Percentiles rank a stretch among this genome's conserved stretches.
Conservation (phyloP, 1,140 invertebrate genomes). For the Drosophila tani region DNA sequence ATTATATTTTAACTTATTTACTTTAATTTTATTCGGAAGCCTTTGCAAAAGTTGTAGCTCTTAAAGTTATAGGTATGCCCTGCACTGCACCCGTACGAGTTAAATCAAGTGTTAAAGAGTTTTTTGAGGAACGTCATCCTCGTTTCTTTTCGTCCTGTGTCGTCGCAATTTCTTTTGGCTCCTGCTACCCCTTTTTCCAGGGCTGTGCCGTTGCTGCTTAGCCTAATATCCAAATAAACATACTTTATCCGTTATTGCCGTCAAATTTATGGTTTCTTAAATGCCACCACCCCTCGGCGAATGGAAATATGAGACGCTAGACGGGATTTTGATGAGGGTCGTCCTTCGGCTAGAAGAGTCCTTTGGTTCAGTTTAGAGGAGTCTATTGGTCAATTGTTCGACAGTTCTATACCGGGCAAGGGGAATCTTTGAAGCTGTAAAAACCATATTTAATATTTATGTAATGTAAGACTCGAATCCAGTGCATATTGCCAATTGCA, state of each 20-base stretch:
- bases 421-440: not conserved
- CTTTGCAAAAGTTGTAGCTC: too few relatives aligned
- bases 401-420: constrained; percentile 21
- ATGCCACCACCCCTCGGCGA: constrained; percentile 32
- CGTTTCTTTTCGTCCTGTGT: constrained; percentile 33
- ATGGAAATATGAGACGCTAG: constrained; percentile 64
- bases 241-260: constrained; percentile 82
- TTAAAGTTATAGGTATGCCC: not conserved
- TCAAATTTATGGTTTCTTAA: constrained; percentile 82
- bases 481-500: constrained; percentile 59
- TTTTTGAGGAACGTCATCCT: constrained; percentile 51
- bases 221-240: constrained; percentile 82
- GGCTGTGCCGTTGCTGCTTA: constrained; percentile 55
- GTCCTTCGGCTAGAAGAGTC: constrained; percentile 2
- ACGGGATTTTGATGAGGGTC: constrained; percentile 72
- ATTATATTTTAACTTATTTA: too few relatives aligned
- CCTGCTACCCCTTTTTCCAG: constrained; percentile 68
- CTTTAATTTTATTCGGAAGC: too few relatives aligned
- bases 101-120: constrained; percentile 83
- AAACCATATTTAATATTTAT: not conserved
- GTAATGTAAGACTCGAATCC: not conserved
- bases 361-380: constrained; percentile 3
- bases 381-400: constrained; percentile 37
- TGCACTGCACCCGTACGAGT: constrained; percentile 40
- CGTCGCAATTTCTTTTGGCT: constrained; percentile 40